These are phyloP conservation scores for Motacilla tschutschensis DNA, from an alignment of 2,113 vertebrate genomes.

Conservation along the genomic window DNA sequence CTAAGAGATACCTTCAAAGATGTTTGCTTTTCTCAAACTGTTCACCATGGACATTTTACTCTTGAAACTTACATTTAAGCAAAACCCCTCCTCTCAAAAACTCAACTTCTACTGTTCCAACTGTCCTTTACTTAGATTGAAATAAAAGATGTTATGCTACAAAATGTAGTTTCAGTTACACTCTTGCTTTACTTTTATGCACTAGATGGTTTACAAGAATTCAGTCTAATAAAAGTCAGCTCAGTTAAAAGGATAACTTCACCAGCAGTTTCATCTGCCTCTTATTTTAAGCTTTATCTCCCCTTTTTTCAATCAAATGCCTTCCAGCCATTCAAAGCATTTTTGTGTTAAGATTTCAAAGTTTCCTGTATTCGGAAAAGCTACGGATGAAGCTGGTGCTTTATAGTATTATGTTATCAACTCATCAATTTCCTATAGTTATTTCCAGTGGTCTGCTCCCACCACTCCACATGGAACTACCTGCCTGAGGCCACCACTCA, in stretches of 20 bases:
- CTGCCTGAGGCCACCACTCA: slow-evolving; percentile 45
- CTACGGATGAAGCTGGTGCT: neutral
- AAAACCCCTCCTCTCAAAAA: neutral
- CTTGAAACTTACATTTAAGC: neutral
- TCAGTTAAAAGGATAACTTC: neutral
- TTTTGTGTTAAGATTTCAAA: neutral
- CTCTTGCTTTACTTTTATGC: neutral
- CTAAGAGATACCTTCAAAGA: neutral
- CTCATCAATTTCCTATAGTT: slow-evolving; percentile 42
- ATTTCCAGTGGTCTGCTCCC: slow-evolving; percentile 34
- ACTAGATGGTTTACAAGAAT: neutral
- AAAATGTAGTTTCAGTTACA: neutral
- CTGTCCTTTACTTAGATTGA: neutral
- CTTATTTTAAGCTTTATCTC: neutral
- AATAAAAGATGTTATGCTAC: neutral
- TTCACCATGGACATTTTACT: neutral
- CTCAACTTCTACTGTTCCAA: neutral
- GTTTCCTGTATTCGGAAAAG: slow-evolving; percentile 10
- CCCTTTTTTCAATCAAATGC: neutral
- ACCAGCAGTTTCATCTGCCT: neutral
- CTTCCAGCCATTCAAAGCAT: neutral
- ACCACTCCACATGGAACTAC: slow-evolving; percentile 34
- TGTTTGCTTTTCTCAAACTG: neutral
- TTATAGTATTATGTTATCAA: slow-evolving; percentile 7
- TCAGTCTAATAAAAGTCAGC: neutral